phyloP scores from a whole-genome alignment of 2,113 vertebrate species.

The Helogale parvula region DNA sequence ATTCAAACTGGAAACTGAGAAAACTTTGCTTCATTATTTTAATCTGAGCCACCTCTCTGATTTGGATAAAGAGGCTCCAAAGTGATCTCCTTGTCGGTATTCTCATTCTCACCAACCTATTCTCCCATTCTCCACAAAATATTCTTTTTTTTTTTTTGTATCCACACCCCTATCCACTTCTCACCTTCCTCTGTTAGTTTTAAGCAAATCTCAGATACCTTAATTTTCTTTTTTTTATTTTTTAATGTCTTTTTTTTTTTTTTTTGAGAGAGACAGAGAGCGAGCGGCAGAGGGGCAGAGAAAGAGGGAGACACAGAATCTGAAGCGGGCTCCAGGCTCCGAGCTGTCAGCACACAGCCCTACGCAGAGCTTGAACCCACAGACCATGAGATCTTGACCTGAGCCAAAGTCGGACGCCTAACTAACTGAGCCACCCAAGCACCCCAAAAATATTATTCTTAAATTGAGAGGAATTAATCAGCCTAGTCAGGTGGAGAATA shows the following conservation, averaged over 20 bases:
- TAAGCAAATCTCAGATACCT: background rate
- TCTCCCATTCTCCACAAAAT: background rate
- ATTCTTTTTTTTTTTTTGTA: background rate
- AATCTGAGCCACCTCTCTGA: background rate
- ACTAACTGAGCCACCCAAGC: no score
- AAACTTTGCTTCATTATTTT: background rate
- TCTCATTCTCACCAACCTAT: background rate
- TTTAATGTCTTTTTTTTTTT: no score
- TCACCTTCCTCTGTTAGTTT: background rate
- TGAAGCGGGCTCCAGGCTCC: no score
- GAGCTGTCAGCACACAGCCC: no score
- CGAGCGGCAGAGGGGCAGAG: no score
- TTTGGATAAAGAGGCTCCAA: background rate
- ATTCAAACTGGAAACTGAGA: background rate
- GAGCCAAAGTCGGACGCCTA: no score
- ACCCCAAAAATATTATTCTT: background rate
- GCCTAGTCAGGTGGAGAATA: background rate
- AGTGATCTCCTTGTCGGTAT: background rate
- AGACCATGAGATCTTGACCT: no score
- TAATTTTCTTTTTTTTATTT: no score
- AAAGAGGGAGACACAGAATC: no score
- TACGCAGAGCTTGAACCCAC: no score
- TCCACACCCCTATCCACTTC: background rate
- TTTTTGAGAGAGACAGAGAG: no score
- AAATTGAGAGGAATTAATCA: background rate